phyloP scores from a whole-genome alignment of 1,140 invertebrate species.

The Neuroterus valhalla region DNA sequence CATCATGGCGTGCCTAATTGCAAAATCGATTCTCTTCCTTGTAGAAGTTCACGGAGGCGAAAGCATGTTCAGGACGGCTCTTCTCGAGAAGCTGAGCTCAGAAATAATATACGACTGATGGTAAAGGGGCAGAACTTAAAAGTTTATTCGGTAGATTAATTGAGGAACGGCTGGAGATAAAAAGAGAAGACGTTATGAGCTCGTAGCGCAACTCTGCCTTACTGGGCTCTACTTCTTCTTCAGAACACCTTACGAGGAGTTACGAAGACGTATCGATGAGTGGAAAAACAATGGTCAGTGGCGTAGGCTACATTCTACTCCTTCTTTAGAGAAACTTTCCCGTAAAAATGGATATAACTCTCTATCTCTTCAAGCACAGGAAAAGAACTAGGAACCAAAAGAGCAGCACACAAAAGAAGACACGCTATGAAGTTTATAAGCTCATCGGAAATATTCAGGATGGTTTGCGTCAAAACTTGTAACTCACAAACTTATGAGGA shows the following conservation, averaged over 20 bases:
- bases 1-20: constrained; percentile 61
- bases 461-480: background rate
- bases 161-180: constrained; percentile 6
- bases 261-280: constrained; percentile 29
- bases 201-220: constrained; percentile 15
- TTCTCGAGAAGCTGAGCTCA: constrained; percentile 42
- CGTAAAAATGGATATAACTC: background rate
- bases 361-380: too few relatives aligned
- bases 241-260: constrained; percentile 12
- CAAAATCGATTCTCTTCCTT: constrained; percentile 64
- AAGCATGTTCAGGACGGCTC: constrained; percentile 50
- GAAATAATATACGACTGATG: constrained; percentile 18
- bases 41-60: constrained; percentile 46
- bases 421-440: background rate
- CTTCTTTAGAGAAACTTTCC: background rate
- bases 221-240: constrained; percentile 7
- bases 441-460: background rate
- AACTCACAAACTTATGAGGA: background rate
- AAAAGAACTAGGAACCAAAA: background rate
- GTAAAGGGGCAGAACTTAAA: constrained; percentile 21
- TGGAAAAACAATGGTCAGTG: constrained; percentile 23
- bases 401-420: background rate
- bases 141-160: constrained; percentile 31
- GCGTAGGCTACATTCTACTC: background rate
- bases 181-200: constrained; percentile 24